Percentiles rank a stretch among this genome's conserved stretches.
phyloP scores from a whole-genome alignment of 1,140 invertebrate species.

The Notospermus geniculatus region DNA sequence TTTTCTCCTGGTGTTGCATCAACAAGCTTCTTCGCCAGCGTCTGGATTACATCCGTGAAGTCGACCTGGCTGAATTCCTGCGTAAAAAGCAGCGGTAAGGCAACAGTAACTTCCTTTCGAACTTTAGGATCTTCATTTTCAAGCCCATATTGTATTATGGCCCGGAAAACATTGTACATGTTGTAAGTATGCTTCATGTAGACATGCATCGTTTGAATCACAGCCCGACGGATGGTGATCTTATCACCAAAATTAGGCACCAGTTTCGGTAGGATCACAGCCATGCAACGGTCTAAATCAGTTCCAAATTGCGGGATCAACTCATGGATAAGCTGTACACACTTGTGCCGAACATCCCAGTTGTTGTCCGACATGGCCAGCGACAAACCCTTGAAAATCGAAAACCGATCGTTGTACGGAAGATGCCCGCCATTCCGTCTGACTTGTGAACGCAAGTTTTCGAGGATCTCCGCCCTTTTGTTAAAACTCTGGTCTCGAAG shows the following conservation, averaged over 20 bases:
- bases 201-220: slow-evolving; percentile 50
- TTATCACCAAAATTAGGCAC: slow-evolving; percentile 51
- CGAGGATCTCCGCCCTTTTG: slow-evolving; percentile 46
- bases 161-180: slow-evolving; percentile 38
- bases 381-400: slow-evolving; percentile 48
- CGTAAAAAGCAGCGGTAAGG: slow-evolving; percentile 53
- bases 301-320: slow-evolving; percentile 49
- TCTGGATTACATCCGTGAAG: slow-evolving; percentile 46
- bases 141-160: slow-evolving; percentile 47
- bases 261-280: slow-evolving; percentile 44
- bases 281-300: slow-evolving; percentile 51
- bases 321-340: slow-evolving; percentile 50
- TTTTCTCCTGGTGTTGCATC: slow-evolving; percentile 42
- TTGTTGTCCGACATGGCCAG: slow-evolving; percentile 43
- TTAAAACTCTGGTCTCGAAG: slow-evolving; percentile 49
- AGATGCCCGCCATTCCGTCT: slow-evolving; percentile 48
- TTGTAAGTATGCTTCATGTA: slow-evolving; percentile 53
- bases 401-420: slow-evolving; percentile 45
- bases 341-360: slow-evolving; percentile 53
- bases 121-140: slow-evolving; percentile 47
- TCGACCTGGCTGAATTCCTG: slow-evolving; percentile 48
- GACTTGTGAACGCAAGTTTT: slow-evolving; percentile 45
- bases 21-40: slow-evolving; percentile 45
- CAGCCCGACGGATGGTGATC: slow-evolving; percentile 48
- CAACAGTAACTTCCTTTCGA: slow-evolving; percentile 44